Evolutionary conservation across 1,140 invertebrate species (phyloP), one percentile per base, ranked within the genome.

Genomic region (Oscheius sp.): DNA sequence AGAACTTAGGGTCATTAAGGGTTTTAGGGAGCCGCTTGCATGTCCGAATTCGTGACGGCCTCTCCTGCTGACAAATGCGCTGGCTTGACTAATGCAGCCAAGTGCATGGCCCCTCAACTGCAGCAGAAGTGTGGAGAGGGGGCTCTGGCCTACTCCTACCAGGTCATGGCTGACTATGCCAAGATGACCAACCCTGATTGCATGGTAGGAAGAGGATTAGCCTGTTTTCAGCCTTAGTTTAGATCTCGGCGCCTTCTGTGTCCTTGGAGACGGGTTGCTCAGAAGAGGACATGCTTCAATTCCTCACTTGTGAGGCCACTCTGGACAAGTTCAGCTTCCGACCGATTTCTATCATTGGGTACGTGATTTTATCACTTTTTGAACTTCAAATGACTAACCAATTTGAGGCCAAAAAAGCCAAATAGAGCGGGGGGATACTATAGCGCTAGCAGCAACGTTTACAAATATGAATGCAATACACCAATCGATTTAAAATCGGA

Each of bases 231-330:
- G 23, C 26, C 13, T 20, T 46, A 59, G 42, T 75, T 74, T 73
- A 68, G 35, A 58, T 81, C 20, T 35, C 46, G 29, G 55, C 64
- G 4, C 80, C 80, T 13, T 69, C 77, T 26, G 63, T 84, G 20
- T 49, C 80, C 15, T 62, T 82, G 10, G 62, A 83, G 62, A 80
- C 82, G 28, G 82, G 80, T 32, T 82, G 81, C 63, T 63, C 42
- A 36, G 81, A 82, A 35, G 45, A 81, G 10, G 68, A 80, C 15
- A 68, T 80, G 2, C 58, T 82, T 38, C 58, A 76, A 23, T 83
- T 63, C 67, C 66, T 83, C 31, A 73, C 78, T 42, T 82, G 80
- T 42, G 80, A 82, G 32, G 52, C 79, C 0, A 38, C 71, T 20
- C 15, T 82, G 3, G 81, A 82, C 61, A 63, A 75, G 10, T 82